Evolutionary conservation across 1,140 invertebrate genomes (phyloP), one percentile per base, ranked within the genome.

Genomic region (Copidosoma floridanum): DNA sequence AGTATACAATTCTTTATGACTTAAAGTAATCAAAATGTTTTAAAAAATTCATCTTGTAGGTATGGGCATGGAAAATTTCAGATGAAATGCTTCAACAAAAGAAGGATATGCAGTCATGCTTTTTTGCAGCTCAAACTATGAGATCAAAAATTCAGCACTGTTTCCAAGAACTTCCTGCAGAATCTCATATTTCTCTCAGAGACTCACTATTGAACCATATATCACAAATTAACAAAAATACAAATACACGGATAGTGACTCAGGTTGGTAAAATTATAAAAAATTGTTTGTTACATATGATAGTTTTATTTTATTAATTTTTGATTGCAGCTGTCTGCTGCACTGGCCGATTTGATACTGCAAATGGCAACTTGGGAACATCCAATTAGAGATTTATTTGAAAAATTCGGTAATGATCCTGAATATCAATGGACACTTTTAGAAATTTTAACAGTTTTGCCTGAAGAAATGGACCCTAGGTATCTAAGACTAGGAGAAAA

Each of bases 91-190:
- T 99, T 12, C 89, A 92, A 59, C 84, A 92, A 37, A 94, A 95
- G 71, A 82, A 85, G 64, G 91, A 94, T 76, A 70, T 95, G 50
- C 88, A 97, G 68, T 95, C 94, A 21, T 96, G 94, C 81, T 97
- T 97, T 76, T 98, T 99, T 83, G 97, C 94, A 20, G 95, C 97
- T 10, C 96, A 99, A 79, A 99, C 96, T 3, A 94, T 99, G 88
- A 85, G 96, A 63, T 92, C 92, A 11, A 99, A 99, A 84, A 92
- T 94, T 50, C 92, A 98, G 78, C 86, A 90, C 67, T 92, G 90
- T 53, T 96, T 99, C 72, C 89, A 94, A 69, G 97, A 99, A 82
- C 80, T 99, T 50, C 95, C 97, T 10, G 66, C 82, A 14, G 89
- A 93, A 67, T 88, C 93, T 27, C 89, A 97, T 29, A 78, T 84